Evolutionary conservation across 2,797 vertebrate species (phyloP).

Genomic region (Craterocephalus amniculus): DNA sequence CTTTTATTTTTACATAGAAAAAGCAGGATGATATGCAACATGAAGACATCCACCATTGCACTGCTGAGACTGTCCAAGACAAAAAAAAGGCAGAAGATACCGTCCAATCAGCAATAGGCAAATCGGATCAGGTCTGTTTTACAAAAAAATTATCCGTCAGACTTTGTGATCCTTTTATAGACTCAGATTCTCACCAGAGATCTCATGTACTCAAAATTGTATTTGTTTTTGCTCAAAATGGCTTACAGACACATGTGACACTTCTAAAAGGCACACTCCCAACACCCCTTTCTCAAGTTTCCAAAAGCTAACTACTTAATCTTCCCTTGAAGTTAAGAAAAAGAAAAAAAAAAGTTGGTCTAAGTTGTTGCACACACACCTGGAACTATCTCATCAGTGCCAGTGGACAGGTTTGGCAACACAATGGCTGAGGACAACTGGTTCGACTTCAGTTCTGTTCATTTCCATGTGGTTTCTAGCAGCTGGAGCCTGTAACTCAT

Average conservation of each 20-base stretch:
- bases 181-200: constrained; percentile 11
- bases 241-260: constrained; percentile 43
- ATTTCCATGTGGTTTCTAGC: constrained; percentile 51
- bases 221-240: constrained; percentile 57
- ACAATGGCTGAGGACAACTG: constrained; percentile 37
- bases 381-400: constrained; percentile 29
- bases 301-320: constrained; percentile 28
- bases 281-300: constrained; percentile 6
- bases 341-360: constrained; percentile 14
- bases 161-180: constrained; percentile 18
- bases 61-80: constrained; percentile 66
- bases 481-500: constrained; percentile 53
- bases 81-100: constrained; percentile 59
- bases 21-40: constrained; percentile 79
- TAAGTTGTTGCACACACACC: constrained; percentile 28
- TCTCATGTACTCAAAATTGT: constrained; percentile 38
- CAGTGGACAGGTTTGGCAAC: constrained; percentile 57
- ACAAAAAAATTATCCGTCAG: constrained; percentile 40
- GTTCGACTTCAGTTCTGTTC: constrained; percentile 38
- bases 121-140: constrained; percentile 51
- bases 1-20: constrained; percentile 68
- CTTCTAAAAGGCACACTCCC: constrained; percentile 25
- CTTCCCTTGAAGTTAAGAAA: constrained; percentile 19
- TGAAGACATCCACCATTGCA: constrained; percentile 72
- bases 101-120: constrained; percentile 68